Conservation (phyloP, 1,140 invertebrate species). For the Aethina tumida region DNA sequence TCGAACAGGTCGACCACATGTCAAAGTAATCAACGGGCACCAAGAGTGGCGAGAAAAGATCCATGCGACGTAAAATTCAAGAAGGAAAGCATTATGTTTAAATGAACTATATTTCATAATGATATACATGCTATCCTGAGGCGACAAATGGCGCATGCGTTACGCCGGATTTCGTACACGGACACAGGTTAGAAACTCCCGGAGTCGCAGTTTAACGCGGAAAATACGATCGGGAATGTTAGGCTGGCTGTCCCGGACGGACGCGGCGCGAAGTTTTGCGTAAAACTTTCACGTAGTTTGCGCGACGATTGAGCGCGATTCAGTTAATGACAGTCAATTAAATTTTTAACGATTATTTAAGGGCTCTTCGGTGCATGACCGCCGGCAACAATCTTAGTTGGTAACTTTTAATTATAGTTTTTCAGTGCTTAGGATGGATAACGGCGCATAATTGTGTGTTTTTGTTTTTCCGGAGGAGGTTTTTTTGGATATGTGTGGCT, state of each 20-base stretch:
- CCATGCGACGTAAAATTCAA: slow-evolving; percentile 9
- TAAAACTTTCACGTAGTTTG: no score
- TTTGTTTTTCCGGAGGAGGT: no score
- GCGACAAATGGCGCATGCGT: slow-evolving; percentile 9
- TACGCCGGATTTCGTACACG: slow-evolving; percentile 10
- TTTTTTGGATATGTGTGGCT: no score
- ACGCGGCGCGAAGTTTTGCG: background rate
- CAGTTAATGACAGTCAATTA: no score
- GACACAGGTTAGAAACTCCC: slow-evolving; percentile 12
- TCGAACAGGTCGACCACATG: no score
- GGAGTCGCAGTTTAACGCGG: slow-evolving; percentile 12
- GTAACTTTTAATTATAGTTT: no score
- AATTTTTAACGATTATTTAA: no score
- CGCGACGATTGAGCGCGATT: no score
- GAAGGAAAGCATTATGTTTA: slow-evolving; percentile 14
- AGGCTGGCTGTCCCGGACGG: background rate
- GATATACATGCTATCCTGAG: slow-evolving; percentile 15
- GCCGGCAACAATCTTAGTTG: no score
- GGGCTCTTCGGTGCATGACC: no score
- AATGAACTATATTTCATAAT: slow-evolving; percentile 18
- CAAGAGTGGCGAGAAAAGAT: slow-evolving; percentile 9
- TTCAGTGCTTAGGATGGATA: no score
- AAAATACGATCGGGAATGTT: slow-evolving; percentile 1
- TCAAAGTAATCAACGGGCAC: slow-evolving; percentile 1
- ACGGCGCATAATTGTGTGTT: no score